Conservation (phyloP, 2,888 invertebrate genomes). For the Amaurobius ferox region DNA sequence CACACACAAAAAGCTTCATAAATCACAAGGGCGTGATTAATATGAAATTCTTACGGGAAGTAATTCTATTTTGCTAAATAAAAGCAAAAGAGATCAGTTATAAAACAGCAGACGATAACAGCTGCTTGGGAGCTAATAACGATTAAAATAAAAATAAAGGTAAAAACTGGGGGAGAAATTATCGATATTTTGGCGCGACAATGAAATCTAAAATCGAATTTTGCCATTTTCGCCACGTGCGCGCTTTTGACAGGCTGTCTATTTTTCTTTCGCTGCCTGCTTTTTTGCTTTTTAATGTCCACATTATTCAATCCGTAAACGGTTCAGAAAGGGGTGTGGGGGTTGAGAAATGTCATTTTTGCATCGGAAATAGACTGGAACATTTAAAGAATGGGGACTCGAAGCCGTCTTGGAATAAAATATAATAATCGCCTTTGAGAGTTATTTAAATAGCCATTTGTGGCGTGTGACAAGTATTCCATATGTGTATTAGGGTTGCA, state of each 20-base stretch:
- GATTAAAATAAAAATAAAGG: conserved; percentile 14
- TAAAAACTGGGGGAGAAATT: not conserved
- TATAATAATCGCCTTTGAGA: not conserved
- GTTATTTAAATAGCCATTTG: conserved; percentile 11
- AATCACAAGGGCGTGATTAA: not conserved
- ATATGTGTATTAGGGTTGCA: not conserved
- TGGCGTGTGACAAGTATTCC: not conserved
- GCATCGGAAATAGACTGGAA: conserved; percentile 6
- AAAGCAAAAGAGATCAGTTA: not conserved
- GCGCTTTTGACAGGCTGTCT: conserved; percentile 12
- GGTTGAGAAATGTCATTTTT: not conserved
- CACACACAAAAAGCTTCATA: not conserved
- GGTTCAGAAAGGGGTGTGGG: not conserved
- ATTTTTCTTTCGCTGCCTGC: not conserved
- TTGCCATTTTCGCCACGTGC: conserved; percentile 13
- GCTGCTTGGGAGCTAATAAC: not conserved
- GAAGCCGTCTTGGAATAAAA: not conserved
- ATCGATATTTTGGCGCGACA: conserved; percentile 11
- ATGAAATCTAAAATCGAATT: conserved; percentile 17
- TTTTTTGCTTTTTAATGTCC: conserved; percentile 1
- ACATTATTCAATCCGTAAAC: not conserved
- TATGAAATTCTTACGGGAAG: not conserved
- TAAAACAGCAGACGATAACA: not conserved
- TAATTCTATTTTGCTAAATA: not conserved
- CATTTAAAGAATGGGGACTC: not conserved